Evolutionary conservation across 2,888 invertebrate species (phyloP).

Genomic region (Cosmorhoe ocellata): DNA sequence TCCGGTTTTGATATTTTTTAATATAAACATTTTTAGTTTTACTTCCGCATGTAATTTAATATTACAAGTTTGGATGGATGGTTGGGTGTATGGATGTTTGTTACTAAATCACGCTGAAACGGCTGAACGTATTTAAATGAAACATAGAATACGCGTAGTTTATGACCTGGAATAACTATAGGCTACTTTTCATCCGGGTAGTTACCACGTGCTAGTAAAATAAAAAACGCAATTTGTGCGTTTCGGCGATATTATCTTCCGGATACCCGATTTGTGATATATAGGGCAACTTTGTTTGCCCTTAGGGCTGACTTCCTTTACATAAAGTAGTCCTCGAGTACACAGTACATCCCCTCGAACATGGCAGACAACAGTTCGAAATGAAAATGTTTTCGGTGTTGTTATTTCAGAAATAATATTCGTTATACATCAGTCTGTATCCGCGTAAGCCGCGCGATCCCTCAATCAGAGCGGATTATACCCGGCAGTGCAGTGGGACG

Average conservation of each 20-base stretch:
- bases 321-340: neutral
- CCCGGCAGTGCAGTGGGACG: slow-evolving; percentile 14
- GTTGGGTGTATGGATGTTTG: no score
- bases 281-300: neutral
- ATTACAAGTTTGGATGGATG: no score
- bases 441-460: slow-evolving; percentile 47
- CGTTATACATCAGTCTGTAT: slow-evolving; percentile 24
- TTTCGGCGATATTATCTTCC: neutral
- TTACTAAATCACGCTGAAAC: no score
- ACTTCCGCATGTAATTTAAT: no score
- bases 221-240: no score
- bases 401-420: slow-evolving; percentile 24
- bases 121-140: no score
- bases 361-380: slow-evolving; percentile 10
- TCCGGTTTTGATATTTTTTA: no score
- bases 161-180: no score
- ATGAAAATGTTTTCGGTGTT: slow-evolving; percentile 11
- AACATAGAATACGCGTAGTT: no score
- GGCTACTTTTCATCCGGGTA: no score
- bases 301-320: neutral
- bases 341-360: slow-evolving; percentile 1
- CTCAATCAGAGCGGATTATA: slow-evolving; percentile 51
- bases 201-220: no score
- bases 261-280: neutral
- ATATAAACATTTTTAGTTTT: no score